These are phyloP conservation scores for Drosophila saltans DNA, from an alignment of 1,140 invertebrate genomes.

Conservation along the genomic window DNA sequence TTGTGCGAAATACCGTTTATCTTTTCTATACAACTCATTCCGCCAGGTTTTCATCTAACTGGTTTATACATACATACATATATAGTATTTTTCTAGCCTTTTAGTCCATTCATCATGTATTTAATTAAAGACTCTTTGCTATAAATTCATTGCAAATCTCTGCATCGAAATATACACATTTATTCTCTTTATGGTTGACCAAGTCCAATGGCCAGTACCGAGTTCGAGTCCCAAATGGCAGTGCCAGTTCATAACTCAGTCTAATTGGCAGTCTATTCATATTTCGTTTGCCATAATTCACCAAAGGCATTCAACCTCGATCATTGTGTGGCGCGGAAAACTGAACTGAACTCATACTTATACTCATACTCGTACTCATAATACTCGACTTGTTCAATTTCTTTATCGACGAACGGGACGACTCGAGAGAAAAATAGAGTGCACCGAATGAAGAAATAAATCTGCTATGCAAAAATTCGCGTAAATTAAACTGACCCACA, in stretches of 20 bases:
- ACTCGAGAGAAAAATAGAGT: slow-evolving; percentile 44
- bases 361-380: neutral
- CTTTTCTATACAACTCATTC: slow-evolving; percentile 35
- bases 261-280: slow-evolving; percentile 64
- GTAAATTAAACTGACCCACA: slow-evolving; percentile 82
- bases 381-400: slow-evolving; percentile 7
- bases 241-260: slow-evolving; percentile 55
- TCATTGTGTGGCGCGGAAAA: slow-evolving; percentile 31
- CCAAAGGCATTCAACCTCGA: slow-evolving; percentile 58
- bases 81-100: slow-evolving; percentile 12
- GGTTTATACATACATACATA: slow-evolving; percentile 4
- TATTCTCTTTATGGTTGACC: slow-evolving; percentile 31
- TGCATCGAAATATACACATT: slow-evolving; percentile 21
- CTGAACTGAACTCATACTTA: slow-evolving; percentile 9
- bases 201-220: slow-evolving; percentile 5
- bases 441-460: slow-evolving; percentile 61
- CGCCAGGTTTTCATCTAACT: slow-evolving; percentile 2
- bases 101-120: slow-evolving; percentile 31
- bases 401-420: slow-evolving; percentile 6
- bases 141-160: slow-evolving; percentile 43
- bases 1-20: slow-evolving; percentile 72
- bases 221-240: neutral
- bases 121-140: slow-evolving; percentile 41
- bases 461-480: slow-evolving; percentile 56
- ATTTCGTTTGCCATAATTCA: slow-evolving; percentile 58